Base-by-base conservation (phyloP, 1,140 invertebrate species). In the Rhagoletis zephyria region DNA sequence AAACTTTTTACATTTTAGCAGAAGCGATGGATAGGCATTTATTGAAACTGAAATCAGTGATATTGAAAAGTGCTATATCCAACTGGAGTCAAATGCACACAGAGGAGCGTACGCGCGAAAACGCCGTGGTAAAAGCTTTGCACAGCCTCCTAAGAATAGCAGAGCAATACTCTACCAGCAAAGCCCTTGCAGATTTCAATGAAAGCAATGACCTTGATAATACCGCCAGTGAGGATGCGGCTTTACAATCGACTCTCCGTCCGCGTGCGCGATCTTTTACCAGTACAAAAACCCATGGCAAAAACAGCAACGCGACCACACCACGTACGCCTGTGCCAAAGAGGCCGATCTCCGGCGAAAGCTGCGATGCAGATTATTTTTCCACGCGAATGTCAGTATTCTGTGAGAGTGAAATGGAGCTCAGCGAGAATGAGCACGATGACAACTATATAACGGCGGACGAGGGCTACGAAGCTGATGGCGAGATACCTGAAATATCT, bases 21-120 rank as follows among this genome's bases (percentile, higher is more conserved):
- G 91, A 92, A 70, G 92, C 91, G 88, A 92, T 92, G 91, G 90
- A 92, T 88, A 92, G 92, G 88, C 90, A 93, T 89, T 89, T 93
- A 86, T 89, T 90, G 56, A 91, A 92, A 87, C 87, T 93, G 64
- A 91, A 91, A 61, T 88, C 90, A 30, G 89, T 92, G 48, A 91
- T 93, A 85, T 40, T 93, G 59, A 89, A 87, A 45, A 90, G 91
- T 81, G 91, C 92, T 14, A 61, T 86, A 5, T 85, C 77, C 19
- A 60, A 74, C 30, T 89, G 91, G 85, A 91, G 91, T 90, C 60
- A 89, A 42, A 89, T 90, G 65, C 90, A 92, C 30, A 89, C 89
- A 0, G 91, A 92, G 65, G 91, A 92, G 65, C 89, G 92, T 87
- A 87, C 91, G 19, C 70, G 90, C 70, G 91, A 93, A 48, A 93